Evolutionary conservation across 2,888 invertebrate genomes (phyloP), one percentile per base, ranked within the genome.

Genomic region (Colletes collaris): DNA sequence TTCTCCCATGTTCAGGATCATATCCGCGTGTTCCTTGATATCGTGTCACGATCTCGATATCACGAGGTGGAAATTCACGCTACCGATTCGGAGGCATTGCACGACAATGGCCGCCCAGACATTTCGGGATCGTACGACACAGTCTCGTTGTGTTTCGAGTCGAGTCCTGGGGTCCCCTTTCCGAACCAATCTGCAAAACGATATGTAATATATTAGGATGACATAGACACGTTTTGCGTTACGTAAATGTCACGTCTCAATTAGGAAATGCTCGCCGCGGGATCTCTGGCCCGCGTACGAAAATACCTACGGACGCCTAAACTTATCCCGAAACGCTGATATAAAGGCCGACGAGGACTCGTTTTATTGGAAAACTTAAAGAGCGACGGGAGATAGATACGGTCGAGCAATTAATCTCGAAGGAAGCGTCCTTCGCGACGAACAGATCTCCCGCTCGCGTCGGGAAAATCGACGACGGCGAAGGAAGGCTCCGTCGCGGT

Each of bases 251-350:
- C 67, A 6, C 37, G 59, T 59, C 64, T 72, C 67, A 68, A 77
- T 79, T 71, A 58, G n/a, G 16, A 40, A 1, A 7, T 44, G 10
- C 55, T 35, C 58, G 13, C 46, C 8, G 37, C n/a, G 19, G 4
- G 49, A 55, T 13, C 46, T 13, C 7, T 16, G 19, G 27, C 16
- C n/a, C 35, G 8, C 6, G 49, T 49, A 63, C 55, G 10, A 68
- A 64, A 72, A 72, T 79, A 79, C 4, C 64, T n/a, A 8, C 19
- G 11, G 27, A 44, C 44, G 16, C 46, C 67, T 69, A 76, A 75
- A 69, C 16, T 74, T 66, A 62, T 27, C 10, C 10, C 52, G 13
- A 49, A 62, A 19, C 13, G 4, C 8, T 4, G 10, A 13, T 44
- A 44, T 13, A 59, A 59, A 60, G 16, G 37, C 46, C 37, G 60